Conservation (phyloP, 2,113 vertebrate species). For the Callithrix jacchus region DNA sequence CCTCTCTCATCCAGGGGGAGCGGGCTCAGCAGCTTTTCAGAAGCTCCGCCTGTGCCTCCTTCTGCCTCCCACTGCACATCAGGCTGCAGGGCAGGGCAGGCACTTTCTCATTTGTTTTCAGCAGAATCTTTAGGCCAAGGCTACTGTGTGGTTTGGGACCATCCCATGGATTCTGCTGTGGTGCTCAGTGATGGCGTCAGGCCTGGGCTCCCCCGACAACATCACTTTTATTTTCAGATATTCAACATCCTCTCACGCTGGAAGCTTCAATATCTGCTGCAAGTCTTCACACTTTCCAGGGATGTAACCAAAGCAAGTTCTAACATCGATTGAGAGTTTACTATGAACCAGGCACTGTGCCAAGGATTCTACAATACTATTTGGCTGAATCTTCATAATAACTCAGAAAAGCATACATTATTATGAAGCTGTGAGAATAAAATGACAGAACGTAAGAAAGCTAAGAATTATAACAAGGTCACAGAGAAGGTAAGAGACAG, state of each 20-base stretch:
- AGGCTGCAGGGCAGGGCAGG: not conserved
- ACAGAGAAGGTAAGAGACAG: not conserved
- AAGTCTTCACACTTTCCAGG: constrained; percentile 68
- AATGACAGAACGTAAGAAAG: not conserved
- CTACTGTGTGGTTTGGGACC: not conserved
- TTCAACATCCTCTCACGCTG: not conserved
- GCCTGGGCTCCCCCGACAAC: not conserved
- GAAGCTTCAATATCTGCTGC: constrained; percentile 5
- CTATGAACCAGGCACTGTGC: constrained; percentile 57
- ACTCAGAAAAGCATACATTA: not conserved
- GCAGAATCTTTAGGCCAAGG: not conserved
- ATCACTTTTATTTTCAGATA: constrained; percentile 29
- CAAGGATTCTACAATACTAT: constrained; percentile 39
- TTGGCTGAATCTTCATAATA: constrained; percentile 51
- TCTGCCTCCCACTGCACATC: rapidly evolving
- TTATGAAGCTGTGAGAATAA: not conserved
- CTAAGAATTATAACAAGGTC: not conserved
- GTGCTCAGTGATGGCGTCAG: not conserved
- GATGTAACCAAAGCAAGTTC: constrained; percentile 63
- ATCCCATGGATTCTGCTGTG: not conserved
- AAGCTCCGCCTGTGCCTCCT: rapidly evolving
- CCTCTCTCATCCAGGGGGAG: not conserved
- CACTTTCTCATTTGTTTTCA: not conserved
- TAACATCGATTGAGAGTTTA: constrained; percentile 54
- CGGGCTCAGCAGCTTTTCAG: rapidly evolving